Evolutionary conservation across 2,113 vertebrate species (phyloP).

Genomic region (Mirounga angustirostris): DNA sequence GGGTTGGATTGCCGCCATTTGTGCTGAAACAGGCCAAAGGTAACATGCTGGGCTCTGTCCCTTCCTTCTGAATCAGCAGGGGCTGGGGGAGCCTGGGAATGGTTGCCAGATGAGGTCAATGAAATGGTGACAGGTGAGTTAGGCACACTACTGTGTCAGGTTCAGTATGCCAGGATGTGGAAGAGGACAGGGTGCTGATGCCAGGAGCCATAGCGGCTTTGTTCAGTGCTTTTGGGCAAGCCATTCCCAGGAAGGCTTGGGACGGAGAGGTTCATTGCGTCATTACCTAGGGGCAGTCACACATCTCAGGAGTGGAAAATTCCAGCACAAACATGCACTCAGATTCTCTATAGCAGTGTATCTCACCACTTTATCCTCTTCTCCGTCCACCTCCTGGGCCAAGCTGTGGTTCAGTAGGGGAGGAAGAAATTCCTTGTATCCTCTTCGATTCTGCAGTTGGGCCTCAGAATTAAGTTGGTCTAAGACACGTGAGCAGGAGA

Average conservation of each 20-base stretch:
- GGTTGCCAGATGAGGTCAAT: not conserved
- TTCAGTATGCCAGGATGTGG: not conserved
- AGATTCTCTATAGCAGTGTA: not conserved
- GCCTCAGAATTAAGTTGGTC: not conserved
- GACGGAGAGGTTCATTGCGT: not conserved
- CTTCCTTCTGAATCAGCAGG: not conserved
- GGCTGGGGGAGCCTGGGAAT: not conserved
- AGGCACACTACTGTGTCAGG: not conserved
- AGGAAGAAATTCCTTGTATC: not conserved
- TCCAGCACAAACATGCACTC: not conserved
- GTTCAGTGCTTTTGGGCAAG: not conserved
- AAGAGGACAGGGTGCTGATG: not conserved
- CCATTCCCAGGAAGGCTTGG: not conserved
- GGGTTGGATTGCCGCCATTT: not conserved
- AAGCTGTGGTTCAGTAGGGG: not conserved
- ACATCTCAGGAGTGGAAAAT: constrained; percentile 46
- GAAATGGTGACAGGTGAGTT: not conserved
- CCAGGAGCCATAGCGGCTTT: not conserved
- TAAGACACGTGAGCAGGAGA: not conserved
- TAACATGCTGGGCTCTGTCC: not conserved
- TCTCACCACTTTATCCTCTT: not conserved
- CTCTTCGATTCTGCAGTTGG: not conserved
- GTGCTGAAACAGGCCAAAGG: not conserved
- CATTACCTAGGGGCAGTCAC: not conserved
- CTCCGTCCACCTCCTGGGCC: not conserved